phyloP scores from a whole-genome alignment of 2,888 invertebrate species.

The Amiota mariae region DNA sequence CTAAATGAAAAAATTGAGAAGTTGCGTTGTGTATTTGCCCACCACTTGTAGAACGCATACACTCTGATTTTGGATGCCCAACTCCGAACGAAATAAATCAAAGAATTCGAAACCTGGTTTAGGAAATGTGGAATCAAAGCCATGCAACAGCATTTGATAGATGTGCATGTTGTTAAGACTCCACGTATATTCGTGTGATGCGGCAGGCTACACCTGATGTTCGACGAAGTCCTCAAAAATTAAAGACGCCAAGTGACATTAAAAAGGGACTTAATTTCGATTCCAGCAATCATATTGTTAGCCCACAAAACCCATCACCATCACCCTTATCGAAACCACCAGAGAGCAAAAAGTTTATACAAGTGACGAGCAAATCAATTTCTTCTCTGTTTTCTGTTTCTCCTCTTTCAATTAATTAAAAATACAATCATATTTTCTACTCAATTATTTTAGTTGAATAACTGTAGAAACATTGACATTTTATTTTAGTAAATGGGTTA shows the following conservation, averaged over 20 bases:
- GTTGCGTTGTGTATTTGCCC: neutral
- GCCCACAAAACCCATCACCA: neutral
- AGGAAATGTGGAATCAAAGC: neutral
- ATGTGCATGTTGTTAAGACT: slow-evolving; percentile 40
- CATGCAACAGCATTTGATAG: slow-evolving; percentile 42
- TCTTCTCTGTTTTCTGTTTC: slow-evolving; percentile 41
- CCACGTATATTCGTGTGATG: slow-evolving; percentile 47
- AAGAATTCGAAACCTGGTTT: too few species aligned
- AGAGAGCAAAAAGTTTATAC: too few species aligned
- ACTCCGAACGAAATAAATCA: too few species aligned
- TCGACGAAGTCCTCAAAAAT: neutral
- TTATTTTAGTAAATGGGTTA: too few species aligned
- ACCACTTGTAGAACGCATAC: neutral
- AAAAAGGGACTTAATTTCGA: neutral
- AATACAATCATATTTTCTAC: neutral
- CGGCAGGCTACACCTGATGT: too few species aligned
- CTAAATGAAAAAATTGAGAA: neutral
- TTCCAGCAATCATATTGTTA: neutral
- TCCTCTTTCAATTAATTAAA: slow-evolving; percentile 46
- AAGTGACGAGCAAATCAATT: neutral
- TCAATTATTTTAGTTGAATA: neutral
- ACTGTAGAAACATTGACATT: too few species aligned
- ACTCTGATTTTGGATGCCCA: too few species aligned
- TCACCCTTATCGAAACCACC: too few species aligned
- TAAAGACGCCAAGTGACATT: neutral